Percentiles rank a stretch among this genome's conserved stretches.
Conservation (phyloP, 2,797 vertebrate genomes). For the Neosilurus mollespiculum region DNA sequence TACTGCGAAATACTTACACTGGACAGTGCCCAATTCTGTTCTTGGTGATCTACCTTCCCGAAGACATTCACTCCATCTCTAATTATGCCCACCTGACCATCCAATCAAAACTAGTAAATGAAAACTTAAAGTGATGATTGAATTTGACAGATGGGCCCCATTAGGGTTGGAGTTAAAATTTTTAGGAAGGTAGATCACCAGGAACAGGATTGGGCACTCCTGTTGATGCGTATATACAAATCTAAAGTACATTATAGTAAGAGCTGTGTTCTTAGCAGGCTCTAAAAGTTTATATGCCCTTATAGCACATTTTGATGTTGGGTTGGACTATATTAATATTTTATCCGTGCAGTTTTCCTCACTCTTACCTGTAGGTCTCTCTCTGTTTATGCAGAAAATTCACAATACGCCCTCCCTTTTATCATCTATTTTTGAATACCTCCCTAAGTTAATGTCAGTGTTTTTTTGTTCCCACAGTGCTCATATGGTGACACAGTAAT, state of each 20-base stretch:
- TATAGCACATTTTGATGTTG: conserved; percentile 49
- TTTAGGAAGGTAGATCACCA: too few species aligned
- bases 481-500: conserved; percentile 41
- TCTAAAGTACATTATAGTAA: not conserved
- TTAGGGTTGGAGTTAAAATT: too few species aligned
- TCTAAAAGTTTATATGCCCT: conserved; percentile 18
- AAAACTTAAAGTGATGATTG: too few species aligned
- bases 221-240: not conserved
- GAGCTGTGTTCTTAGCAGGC: not conserved
- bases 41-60: too few species aligned
- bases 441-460: conserved; percentile 31
- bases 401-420: conserved; percentile 27
- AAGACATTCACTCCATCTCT: too few species aligned
- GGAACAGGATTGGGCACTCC: not conserved
- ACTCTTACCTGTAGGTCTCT: conserved; percentile 53
- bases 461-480: conserved; percentile 26
- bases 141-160: too few species aligned
- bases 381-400: conserved; percentile 51
- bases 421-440: conserved; percentile 57
- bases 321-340: conserved; percentile 52
- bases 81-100: too few species aligned
- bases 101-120: too few species aligned
- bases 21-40: too few species aligned
- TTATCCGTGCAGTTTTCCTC: conserved; percentile 47
- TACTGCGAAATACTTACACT: not conserved